phyloP scores from a whole-genome alignment of 2,797 vertebrate genomes.

The Phrynocephalus guinanensis region DNA sequence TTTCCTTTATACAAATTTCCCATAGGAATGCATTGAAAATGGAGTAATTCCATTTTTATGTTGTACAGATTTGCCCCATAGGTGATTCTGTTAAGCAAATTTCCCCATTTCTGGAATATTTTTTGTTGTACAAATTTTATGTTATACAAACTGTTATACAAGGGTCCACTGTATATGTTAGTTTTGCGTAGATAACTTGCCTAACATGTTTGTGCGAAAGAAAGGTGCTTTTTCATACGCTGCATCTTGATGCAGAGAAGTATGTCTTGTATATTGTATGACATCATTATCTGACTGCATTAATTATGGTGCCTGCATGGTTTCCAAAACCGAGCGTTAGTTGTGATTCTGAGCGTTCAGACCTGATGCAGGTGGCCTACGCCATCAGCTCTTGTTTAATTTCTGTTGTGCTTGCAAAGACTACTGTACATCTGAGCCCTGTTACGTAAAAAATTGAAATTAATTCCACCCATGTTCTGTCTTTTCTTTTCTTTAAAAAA shows the following conservation, averaged over 20 bases:
- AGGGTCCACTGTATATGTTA: no score
- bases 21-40: no score
- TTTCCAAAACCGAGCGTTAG: not conserved
- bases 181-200: not conserved
- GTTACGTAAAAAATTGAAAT: not conserved
- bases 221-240: not conserved
- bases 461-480: not conserved
- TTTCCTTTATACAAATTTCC: no score
- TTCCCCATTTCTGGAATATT: no score
- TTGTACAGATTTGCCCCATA: no score
- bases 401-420: not conserved
- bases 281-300: not conserved
- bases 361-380: not conserved
- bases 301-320: not conserved
- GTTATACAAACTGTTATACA: no score
- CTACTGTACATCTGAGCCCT: not conserved
- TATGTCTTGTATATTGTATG: not conserved
- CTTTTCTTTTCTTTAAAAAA: not conserved
- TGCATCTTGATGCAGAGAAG: not conserved
- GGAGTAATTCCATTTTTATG: no score
- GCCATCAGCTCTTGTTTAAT: not conserved
- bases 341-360: no score
- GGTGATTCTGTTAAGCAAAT: no score
- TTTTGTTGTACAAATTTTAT: no score
- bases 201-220: not conserved